A percentile compares a stretch with the other conserved stretches of the same genome.
These are phyloP conservation scores for Ridgeia piscesae DNA, from an alignment of 1,140 invertebrate genomes.

Conservation along the genomic window DNA sequence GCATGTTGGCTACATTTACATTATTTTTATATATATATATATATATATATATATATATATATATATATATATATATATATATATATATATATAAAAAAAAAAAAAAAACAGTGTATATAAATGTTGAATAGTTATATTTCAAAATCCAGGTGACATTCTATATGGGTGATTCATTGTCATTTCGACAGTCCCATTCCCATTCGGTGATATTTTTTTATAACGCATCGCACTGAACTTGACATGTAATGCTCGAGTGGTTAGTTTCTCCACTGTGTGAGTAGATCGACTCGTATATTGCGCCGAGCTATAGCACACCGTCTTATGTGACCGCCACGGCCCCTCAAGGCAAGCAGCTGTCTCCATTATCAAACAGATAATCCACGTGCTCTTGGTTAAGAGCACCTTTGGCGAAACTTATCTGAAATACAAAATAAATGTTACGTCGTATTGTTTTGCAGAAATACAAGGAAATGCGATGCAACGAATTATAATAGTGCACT, in stretches of 20 bases:
- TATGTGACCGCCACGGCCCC: neutral
- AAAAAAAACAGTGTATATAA: no score
- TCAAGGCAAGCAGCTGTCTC: neutral
- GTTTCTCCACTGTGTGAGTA: neutral
- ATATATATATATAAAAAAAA: no score
- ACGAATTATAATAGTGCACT: no score
- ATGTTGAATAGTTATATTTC: neutral
- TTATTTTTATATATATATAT: no score
- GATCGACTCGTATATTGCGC: neutral
- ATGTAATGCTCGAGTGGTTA: neutral
- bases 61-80: no score
- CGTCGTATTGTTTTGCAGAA: no score
- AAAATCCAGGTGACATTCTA: neutral
- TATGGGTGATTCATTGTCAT: neutral
- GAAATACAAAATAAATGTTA: neutral
- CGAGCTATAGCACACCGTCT: neutral
- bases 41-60: no score
- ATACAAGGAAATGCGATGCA: no score
- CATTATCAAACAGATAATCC: neutral
- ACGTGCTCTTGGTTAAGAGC: neutral
- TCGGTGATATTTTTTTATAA: no score
- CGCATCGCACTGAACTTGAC: no score
- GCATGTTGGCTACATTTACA: neutral
- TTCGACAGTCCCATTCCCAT: neutral
- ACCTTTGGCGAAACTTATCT: neutral